Evolutionary conservation across 1,140 invertebrate genomes (phyloP), one percentile per base, ranked within the genome.

Genomic region (Drosophila obscura): DNA sequence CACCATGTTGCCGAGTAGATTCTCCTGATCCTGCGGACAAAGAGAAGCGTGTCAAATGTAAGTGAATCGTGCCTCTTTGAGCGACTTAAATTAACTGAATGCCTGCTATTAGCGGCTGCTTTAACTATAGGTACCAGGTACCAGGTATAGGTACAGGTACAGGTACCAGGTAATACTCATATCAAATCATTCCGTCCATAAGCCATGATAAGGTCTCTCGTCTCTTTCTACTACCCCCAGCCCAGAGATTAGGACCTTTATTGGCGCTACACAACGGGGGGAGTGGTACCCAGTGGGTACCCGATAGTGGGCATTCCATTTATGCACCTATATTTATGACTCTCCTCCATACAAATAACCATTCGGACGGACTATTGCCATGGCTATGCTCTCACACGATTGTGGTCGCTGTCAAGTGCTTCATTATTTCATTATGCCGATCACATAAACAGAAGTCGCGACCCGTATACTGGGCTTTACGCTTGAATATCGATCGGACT

Each of bases 1-100:
- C 58, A 91, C 90, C 90, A 91, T 91, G 28, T 73, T 74, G 81
- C 81, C 83, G 50, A 91, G 87, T 66, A 91, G 57, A 49, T 83
- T 90, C 52, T 90, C 87, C 66, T 91, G 90, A 73, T 91, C 90
- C 90, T 91, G 81, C n/a, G 41, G 45, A 45, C 5, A 4, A 57
- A 41, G 19, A 6, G 5, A 50, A 11, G 46, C 16, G 5, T 39
- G 5, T 39, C 44, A 46, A 49, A 45, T 26, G 5, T 35, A 22
- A 16, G 15, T 63, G 41, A 35, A 65, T 57, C 49, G 68, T 53
- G 63, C 51, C 50, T 45, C 67, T 43, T 2, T 69, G 61, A 60
- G 60, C 31, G 68, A 76, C 75, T 60, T 45, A 83, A 11, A 58
- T 55, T 4, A 45, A 88, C 69, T 88, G 67, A 69, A 45, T 45